Conservation (phyloP, 2,113 vertebrate species). For the Micromys minutus region DNA sequence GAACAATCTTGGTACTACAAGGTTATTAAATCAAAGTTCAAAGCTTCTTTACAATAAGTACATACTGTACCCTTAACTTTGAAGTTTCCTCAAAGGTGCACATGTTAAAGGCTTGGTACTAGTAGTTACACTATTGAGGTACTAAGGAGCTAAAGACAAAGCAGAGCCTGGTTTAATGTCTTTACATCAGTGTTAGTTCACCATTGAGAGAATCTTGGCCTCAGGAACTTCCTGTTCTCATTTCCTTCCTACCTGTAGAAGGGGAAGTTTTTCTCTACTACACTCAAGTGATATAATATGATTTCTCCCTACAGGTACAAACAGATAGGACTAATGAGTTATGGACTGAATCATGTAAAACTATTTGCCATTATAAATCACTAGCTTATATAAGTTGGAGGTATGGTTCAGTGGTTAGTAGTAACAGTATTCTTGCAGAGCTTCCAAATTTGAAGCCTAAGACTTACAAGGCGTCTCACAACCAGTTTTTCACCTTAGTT, state of each 20-base stretch:
- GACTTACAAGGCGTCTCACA: background rate
- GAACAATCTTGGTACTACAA: background rate
- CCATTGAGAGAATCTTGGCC: background rate
- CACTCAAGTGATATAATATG: background rate
- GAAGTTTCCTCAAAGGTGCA: background rate
- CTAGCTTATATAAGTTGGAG: background rate
- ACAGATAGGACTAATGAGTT: background rate
- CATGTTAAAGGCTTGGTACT: background rate
- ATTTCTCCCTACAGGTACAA: background rate
- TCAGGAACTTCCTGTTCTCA: background rate
- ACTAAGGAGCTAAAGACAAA: no score
- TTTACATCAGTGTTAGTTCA: no score
- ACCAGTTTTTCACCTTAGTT: background rate
- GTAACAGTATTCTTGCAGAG: background rate
- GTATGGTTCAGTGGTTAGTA: background rate
- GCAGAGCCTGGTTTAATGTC: background rate
- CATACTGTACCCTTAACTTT: background rate
- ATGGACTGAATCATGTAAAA: background rate
- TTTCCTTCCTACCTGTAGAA: background rate
- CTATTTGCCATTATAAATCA: background rate
- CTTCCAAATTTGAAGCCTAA: background rate
- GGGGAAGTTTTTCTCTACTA: background rate
- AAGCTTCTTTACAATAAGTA: background rate
- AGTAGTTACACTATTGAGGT: background rate
- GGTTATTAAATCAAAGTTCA: background rate